phyloP scores from a whole-genome alignment of 2,888 invertebrate species.

The Euproctis similis region DNA sequence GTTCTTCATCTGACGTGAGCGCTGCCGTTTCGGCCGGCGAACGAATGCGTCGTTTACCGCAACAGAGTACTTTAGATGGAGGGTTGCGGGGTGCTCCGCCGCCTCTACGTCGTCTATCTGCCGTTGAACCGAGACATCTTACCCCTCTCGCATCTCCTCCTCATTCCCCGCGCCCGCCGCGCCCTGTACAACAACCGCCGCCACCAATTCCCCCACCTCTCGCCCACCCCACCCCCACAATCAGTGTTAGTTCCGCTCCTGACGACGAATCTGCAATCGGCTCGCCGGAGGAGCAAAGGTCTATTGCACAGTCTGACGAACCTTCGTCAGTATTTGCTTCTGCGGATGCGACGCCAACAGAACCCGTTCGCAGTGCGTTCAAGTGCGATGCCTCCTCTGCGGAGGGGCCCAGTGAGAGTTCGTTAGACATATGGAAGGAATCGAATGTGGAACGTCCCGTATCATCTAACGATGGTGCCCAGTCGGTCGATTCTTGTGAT shows the following conservation, averaged over 20 bases:
- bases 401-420: slow-evolving; percentile 25
- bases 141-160: slow-evolving; percentile 68
- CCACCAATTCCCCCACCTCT: slow-evolving; percentile 41
- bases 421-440: slow-evolving; percentile 29
- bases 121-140: slow-evolving; percentile 76
- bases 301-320: slow-evolving; percentile 56
- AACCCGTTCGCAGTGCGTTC: slow-evolving; percentile 30
- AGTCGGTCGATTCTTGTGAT: slow-evolving; percentile 29
- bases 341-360: slow-evolving; percentile 59
- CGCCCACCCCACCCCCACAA: slow-evolving; percentile 60
- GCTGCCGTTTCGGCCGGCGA: slow-evolving; percentile 71
- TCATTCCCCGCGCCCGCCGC: slow-evolving; percentile 56
- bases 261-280: slow-evolving; percentile 68
- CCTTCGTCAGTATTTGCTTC: slow-evolving; percentile 67
- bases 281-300: slow-evolving; percentile 53
- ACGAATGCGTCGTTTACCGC: slow-evolving; percentile 78
- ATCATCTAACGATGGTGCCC: slow-evolving; percentile 14
- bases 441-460: slow-evolving; percentile 19
- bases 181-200: slow-evolving; percentile 40
- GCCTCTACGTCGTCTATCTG: slow-evolving; percentile 60
- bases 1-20: slow-evolving; percentile 85
- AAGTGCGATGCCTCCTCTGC: slow-evolving; percentile 20
- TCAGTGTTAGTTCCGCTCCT: slow-evolving; percentile 83
- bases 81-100: slow-evolving; percentile 72
- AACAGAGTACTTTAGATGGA: slow-evolving; percentile 81